Conservation (phyloP, 1,140 invertebrate genomes). For the Neotoxoptera formosana region DNA sequence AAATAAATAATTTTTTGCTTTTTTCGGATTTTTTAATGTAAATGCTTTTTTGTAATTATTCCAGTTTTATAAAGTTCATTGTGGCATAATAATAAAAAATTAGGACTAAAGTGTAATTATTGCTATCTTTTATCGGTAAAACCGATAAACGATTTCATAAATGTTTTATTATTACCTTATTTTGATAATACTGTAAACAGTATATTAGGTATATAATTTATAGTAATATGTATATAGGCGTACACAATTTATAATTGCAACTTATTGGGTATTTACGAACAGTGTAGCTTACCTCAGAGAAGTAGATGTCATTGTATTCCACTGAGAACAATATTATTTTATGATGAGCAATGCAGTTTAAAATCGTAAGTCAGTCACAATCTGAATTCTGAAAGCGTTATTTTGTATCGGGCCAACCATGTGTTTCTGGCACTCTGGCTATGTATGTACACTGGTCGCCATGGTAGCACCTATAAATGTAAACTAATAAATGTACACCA, state of each 20-base stretch:
- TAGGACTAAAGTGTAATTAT: too few species aligned
- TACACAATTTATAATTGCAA: neutral
- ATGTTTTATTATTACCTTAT: too few species aligned
- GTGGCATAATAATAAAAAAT: too few species aligned
- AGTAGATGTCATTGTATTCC: neutral
- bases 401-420: neutral
- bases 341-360: neutral
- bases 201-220: neutral
- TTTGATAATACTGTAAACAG: too few species aligned
- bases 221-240: neutral
- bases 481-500: neutral
- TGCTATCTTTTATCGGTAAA: too few species aligned
- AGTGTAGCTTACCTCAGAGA: neutral
- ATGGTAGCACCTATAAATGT: neutral
- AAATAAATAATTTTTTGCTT: too few species aligned
- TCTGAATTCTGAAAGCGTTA: neutral
- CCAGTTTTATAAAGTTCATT: too few species aligned
- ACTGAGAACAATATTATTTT: neutral
- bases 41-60: too few species aligned
- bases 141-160: too few species aligned
- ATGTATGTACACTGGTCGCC: neutral
- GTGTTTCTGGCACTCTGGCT: neutral
- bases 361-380: neutral
- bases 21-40: too few species aligned
- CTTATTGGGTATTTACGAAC: neutral